Conservation (phyloP, 2,113 vertebrate genomes). For the Camelus bactrianus region DNA sequence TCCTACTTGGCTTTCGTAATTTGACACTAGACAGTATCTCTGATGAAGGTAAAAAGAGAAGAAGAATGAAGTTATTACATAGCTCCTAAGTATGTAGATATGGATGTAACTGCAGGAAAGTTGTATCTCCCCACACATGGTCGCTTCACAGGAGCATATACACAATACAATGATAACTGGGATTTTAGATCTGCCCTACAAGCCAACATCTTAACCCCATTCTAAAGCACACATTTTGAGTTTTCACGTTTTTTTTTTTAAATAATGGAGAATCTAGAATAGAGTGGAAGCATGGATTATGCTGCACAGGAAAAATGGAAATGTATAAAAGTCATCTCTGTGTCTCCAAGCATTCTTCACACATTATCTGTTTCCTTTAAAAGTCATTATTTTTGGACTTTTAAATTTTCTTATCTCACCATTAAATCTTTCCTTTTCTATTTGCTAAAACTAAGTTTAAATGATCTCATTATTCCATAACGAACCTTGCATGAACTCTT, state of each 20-base stretch:
- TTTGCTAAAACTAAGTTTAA: constrained; percentile 60
- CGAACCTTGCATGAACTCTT: constrained; percentile 24
- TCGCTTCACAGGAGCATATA: neutral
- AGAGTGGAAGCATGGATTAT: neutral
- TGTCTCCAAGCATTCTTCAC: neutral
- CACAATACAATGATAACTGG: neutral
- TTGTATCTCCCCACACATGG: neutral
- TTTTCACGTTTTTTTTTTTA: neutral
- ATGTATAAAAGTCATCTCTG: neutral
- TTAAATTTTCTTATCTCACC: neutral
- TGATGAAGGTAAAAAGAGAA: neutral
- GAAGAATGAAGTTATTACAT: neutral
- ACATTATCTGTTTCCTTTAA: neutral
- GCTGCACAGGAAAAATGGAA: constrained; percentile 35
- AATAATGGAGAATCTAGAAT: neutral
- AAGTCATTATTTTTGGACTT: neutral
- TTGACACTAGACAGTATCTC: neutral
- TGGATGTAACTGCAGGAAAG: neutral
- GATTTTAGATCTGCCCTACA: neutral
- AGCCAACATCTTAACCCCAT: neutral
- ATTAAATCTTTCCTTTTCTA: constrained; percentile 7
- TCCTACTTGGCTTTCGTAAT: neutral
- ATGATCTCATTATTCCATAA: neutral
- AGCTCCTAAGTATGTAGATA: neutral
- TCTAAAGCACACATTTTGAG: neutral